Evolutionary conservation across 2,888 invertebrate species (phyloP), one percentile per base, ranked within the genome.

Genomic region (Dolichomitus sp.): DNA sequence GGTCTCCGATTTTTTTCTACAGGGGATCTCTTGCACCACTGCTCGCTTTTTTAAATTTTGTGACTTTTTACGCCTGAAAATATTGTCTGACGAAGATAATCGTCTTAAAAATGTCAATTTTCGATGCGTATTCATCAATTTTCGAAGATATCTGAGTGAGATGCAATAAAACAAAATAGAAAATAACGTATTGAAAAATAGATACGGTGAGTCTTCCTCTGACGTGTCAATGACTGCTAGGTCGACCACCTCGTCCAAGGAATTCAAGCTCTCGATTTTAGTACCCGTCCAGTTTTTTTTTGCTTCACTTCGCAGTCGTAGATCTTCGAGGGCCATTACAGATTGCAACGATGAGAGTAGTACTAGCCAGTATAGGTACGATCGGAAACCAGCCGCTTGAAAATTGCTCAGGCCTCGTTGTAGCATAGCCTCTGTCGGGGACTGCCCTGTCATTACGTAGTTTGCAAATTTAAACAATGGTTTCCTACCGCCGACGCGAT

Each of bases 391-490:
- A 80, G 77, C 88, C 68, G 68, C 57, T 84, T 80, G 80, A 82
- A 82, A 82, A 79, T 82, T 80, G 82, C 77, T 76, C 73, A 45
- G 74, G 52, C 70, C 80, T 73, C 83, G 72, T 80, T 70, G 78
- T 59, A 14, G 30, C 12, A 1, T 42, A 11, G 63, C 61, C 59
- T 19, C 72, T 23, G 57, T 59, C 76, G 78, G 74, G 68, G 77
- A 80, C 87, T 88, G 89, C 87, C 90, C 89, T 87, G 90, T 90
- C 89, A 91, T 93, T 92, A 91, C 90, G 91, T 91, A 92, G 90
- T 92, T 93, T 92, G 91, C 91, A 89, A 93, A 92, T 92, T 92
- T 92, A 92, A 92, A 90, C 92, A 92, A 90, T 89, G 88, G 90
- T 92, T 91, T 91, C 89, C 91, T 89, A 91, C 91, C 87, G 88